Conservation (phyloP, 2,888 invertebrate species). For the Cephus runcator region DNA sequence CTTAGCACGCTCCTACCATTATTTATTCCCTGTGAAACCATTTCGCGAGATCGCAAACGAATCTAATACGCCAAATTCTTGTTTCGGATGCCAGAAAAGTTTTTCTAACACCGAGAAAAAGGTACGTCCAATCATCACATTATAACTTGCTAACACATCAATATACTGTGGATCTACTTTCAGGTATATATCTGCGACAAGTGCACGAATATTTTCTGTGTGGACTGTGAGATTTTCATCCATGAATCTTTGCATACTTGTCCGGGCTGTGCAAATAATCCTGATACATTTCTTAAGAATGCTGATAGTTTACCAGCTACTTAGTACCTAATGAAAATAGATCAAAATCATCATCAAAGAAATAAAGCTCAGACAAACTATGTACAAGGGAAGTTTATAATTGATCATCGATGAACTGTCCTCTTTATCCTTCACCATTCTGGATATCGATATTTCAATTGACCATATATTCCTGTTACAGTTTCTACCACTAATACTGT, state of each 20-base stretch:
- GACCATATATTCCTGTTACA: neutral
- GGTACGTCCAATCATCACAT: slow-evolving; percentile 64
- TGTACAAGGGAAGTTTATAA: neutral
- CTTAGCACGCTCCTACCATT: slow-evolving; percentile 96
- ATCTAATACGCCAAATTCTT: slow-evolving; percentile 69
- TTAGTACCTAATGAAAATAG: neutral
- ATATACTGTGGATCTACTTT: slow-evolving; percentile 29
- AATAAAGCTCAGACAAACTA: neutral
- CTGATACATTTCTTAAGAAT: slow-evolving; percentile 63
- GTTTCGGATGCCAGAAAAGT: slow-evolving; percentile 81
- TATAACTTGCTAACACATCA: neutral
- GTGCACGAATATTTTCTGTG: slow-evolving; percentile 86
- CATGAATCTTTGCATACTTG: slow-evolving; percentile 95
- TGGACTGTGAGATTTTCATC: slow-evolving; percentile 95
- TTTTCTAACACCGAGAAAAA: slow-evolving; percentile 78
- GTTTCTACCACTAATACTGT: neutral
- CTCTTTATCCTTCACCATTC: neutral
- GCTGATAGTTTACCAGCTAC: neutral
- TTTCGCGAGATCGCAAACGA: slow-evolving; percentile 79
- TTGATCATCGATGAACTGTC: neutral
- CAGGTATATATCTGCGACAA: slow-evolving; percentile 85
- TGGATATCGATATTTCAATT: neutral
- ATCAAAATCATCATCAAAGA: neutral
- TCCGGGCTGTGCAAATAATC: slow-evolving; percentile 91
- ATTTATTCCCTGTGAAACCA: slow-evolving; percentile 91